Conservation (phyloP, 2,113 vertebrate genomes). For the Actinemys pallida region DNA sequence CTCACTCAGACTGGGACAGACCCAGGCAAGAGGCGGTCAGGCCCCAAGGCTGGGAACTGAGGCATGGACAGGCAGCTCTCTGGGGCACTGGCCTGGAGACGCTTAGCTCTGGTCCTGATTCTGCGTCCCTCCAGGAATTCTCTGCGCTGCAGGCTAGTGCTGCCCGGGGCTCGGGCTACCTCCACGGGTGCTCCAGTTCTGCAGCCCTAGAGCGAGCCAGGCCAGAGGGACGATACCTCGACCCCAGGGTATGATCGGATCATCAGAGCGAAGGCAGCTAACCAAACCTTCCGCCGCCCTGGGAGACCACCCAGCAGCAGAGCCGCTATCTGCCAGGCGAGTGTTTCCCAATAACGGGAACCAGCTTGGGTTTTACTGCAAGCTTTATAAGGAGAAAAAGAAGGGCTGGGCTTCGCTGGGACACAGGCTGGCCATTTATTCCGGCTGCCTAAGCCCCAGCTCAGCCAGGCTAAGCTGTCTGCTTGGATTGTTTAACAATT, state of each 20-base stretch:
- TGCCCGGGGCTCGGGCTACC: neutral
- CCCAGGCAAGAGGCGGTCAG: neutral
- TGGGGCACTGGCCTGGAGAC: neutral
- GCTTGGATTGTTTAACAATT: constrained; percentile 80
- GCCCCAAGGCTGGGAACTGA: accelerated
- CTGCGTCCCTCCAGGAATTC: neutral
- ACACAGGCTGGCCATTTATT: constrained; percentile 82
- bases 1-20: neutral
- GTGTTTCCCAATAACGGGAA: constrained; percentile 90
- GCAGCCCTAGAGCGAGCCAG: constrained; percentile 39
- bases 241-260: constrained; percentile 74
- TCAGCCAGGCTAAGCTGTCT: constrained; percentile 82
- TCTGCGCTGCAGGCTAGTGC: neutral
- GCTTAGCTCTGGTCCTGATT: neutral
- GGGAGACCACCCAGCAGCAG: constrained; percentile 88
- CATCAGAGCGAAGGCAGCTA: constrained; percentile 78
- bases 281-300: constrained; percentile 79
- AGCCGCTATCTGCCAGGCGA: constrained; percentile 86
- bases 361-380: constrained; percentile 85
- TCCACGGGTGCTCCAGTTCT: constrained; percentile 12
- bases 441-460: constrained; percentile 79
- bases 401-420: constrained; percentile 81
- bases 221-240: constrained; percentile 74
- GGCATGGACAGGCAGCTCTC: neutral
- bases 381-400: constrained; percentile 90